phyloP scores from a whole-genome alignment of 2,113 vertebrate species.

The Oplegnathus fasciatus region DNA sequence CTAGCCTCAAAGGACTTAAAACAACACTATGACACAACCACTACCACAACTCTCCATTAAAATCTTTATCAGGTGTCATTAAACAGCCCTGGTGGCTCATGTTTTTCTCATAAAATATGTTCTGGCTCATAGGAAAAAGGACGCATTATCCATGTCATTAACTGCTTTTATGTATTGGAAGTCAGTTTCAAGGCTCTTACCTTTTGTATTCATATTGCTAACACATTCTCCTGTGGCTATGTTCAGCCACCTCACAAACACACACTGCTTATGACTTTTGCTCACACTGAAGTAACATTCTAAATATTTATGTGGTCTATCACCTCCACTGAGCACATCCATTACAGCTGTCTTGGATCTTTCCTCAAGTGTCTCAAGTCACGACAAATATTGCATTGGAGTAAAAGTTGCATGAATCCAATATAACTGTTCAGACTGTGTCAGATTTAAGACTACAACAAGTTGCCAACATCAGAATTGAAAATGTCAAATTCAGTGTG shows the following conservation, averaged over 20 bases:
- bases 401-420: background rate
- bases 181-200: background rate
- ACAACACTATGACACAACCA: background rate
- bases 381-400: background rate
- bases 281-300: background rate
- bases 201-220: slow-evolving; percentile 1
- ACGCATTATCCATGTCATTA: background rate
- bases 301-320: slow-evolving; percentile 7
- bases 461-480: background rate
- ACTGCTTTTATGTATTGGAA: slow-evolving; percentile 3
- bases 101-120: background rate
- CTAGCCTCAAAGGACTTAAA: background rate
- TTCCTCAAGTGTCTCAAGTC: background rate
- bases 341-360: background rate
- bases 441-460: background rate
- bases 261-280: background rate
- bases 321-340: background rate
- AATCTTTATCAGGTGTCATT: background rate
- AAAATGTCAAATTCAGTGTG: background rate
- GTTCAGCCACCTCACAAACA: background rate
- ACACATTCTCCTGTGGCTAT: background rate
- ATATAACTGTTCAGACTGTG: background rate
- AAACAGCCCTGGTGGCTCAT: background rate
- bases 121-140: background rate
- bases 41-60: background rate